phyloP scores from a whole-genome alignment of 2,797 vertebrate species.

The Mustela erminea region DNA sequence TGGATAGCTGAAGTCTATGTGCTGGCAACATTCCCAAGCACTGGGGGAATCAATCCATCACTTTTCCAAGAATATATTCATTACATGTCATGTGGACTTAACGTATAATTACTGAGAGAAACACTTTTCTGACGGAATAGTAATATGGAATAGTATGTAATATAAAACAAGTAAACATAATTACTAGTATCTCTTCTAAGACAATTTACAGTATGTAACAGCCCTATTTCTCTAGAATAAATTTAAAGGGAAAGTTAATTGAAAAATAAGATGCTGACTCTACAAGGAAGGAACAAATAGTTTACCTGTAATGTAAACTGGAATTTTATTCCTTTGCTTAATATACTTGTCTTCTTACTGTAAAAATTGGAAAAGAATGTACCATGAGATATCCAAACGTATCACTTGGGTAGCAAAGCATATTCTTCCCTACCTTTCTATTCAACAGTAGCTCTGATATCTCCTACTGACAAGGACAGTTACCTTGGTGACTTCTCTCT shows the following conservation, averaged over 20 bases:
- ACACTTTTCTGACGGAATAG: background rate
- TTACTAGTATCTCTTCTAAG: background rate
- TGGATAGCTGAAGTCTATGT: background rate
- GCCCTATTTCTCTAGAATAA: background rate
- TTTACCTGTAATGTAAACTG: background rate
- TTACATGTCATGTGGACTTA: background rate
- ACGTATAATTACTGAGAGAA: background rate
- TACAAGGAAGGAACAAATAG: background rate
- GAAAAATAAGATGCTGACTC: background rate
- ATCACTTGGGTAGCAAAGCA: too few species aligned
- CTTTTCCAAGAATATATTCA: background rate
- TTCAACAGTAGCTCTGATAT: too few species aligned
- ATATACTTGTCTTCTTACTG: background rate
- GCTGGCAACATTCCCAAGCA: background rate
- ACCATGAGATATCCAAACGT: background rate
- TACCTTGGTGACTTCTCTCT: too few species aligned
- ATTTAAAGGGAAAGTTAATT: background rate
- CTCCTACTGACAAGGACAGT: too few species aligned
- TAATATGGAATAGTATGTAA: background rate
- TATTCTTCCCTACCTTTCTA: too few species aligned
- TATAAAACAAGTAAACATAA: background rate
- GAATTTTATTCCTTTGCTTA: background rate
- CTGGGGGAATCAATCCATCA: background rate
- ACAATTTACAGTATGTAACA: background rate
- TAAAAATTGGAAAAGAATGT: background rate